Base-by-base conservation (phyloP, 2,797 vertebrate species). In the Graptemys geographica region DNA sequence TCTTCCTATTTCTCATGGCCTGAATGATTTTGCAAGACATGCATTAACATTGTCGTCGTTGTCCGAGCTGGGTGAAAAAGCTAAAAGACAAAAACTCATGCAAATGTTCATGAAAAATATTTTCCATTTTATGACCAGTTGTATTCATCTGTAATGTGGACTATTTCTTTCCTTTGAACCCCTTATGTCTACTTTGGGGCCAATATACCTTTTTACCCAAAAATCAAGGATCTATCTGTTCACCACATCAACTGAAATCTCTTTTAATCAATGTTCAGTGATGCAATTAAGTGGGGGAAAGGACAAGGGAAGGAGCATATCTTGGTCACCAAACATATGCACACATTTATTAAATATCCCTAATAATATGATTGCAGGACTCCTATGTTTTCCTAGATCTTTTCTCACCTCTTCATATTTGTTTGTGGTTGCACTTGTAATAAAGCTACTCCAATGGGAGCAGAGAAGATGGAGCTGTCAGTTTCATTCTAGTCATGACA, bases 31-130 rank as follows among this genome's bases (percentile, higher is more conserved):
- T 88, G 78, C 91, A 90, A 84, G 80, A 80, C 11, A 4, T 76
- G 81, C 62, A 13, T 59, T 11, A 12, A 16, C 28, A 4, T 52
- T 2, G 5, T 52, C 95, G 59, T 90, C 4, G 0, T 31, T 92
- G 72, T 89, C 4, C 0, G 87, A 95, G 89, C 94, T 91, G 94
- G 81, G 6, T 2, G 28, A 79, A 95, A 94, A 91, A 94, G 90
- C 88, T 91, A 94, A 89, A 95, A 95, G 87, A 94, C 79, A 93
- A 90, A 87, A 96, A 96, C 84, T 96, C 57, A 33, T 83, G 94
- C 79, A 72, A 93, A 81, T 86, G 82, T 79, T 83, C 88, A 65
- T 92, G 94, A 91, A 96, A 94, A 96, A 88, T 65, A 79, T 93
- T 95, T 96, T 83, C 83, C 91, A 31, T 96, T 95, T 95, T 93